Evolutionary conservation across 2,113 vertebrate species (phyloP).

Genomic region (Erythrolamprus reginae): DNA sequence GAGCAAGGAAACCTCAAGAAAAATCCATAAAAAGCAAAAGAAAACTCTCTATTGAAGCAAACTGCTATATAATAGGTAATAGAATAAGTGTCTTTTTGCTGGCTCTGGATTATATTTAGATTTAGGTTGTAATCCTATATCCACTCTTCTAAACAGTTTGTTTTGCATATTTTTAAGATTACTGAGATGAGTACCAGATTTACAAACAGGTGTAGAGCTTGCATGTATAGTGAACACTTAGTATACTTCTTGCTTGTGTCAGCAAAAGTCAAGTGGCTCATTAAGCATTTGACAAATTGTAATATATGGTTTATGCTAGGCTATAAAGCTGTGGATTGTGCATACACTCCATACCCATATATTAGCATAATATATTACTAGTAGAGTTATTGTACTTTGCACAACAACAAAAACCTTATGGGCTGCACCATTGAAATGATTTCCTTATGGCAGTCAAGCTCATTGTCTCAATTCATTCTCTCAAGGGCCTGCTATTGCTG

Average conservation of each 20-base stretch:
- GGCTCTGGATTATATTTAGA: not conserved
- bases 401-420: not conserved
- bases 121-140: not conserved
- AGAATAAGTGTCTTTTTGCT: not conserved
- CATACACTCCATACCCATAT: not conserved
- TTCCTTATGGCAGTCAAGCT: not conserved
- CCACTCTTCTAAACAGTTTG: not conserved
- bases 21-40: not conserved
- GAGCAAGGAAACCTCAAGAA: not conserved
- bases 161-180: not conserved
- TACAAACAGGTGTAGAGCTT: not conserved
- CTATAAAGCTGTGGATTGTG: not conserved
- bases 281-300: not conserved
- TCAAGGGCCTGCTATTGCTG: not conserved
- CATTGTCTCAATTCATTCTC: not conserved
- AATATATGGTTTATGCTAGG: not conserved
- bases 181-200: not conserved
- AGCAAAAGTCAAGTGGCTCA: not conserved
- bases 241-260: not conserved
- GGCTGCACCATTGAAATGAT: not conserved
- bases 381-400: not conserved
- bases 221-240: not conserved
- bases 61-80: not conserved
- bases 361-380: not conserved
- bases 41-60: not conserved